Evolutionary conservation across 1,140 invertebrate genomes (phyloP), one percentile per base, ranked within the genome.

Genomic region (Schlechtendalia chinensis): DNA sequence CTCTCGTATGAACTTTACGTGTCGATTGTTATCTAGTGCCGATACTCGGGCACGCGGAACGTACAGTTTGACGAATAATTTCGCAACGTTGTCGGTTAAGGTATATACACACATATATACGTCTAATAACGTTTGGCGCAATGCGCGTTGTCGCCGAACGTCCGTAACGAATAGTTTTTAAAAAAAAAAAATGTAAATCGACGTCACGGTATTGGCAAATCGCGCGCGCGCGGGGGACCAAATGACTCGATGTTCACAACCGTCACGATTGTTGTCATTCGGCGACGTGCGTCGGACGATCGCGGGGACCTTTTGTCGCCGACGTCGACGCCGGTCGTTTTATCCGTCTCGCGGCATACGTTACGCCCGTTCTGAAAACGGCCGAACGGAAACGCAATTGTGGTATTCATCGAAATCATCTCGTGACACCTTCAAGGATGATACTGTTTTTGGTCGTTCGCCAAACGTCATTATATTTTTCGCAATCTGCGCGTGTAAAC

Each of bases 381-480:
- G 16, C 59, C 27, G 8, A 29, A 10, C 27, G 8, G 61, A 3
- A 77, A 14, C 16, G 19, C 17, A 8, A 39, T 59, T 45, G n/a
- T n/a, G 39, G 54, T 59, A 45, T 77, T 59, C 29, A 12, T 59
- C 72, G 32, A 59, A 56, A 77, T 77, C 72, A 22, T 75, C 54
- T 39, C 54, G 72, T 19, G 53, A 75, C 53, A 27, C 50, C 72
- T 75, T 75, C 16, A 58, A 56, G n/a, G 29, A 56, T 17, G 72
- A 58, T 75, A 74, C 71, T 6, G 19, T 75, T 63, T 56, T 75
- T 75, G 72, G 53, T 75, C 29, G 72, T 75, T 39, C 11, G 72
- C 72, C 72, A 75, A 75, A 75, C 17, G 71, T 56, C 29, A 22
- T 67, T 24, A 22, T 45, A 19, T 32, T 63, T 32, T 29, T 29